Conservation (phyloP, 2,888 invertebrate genomes). For the Gortyna flavago region DNA sequence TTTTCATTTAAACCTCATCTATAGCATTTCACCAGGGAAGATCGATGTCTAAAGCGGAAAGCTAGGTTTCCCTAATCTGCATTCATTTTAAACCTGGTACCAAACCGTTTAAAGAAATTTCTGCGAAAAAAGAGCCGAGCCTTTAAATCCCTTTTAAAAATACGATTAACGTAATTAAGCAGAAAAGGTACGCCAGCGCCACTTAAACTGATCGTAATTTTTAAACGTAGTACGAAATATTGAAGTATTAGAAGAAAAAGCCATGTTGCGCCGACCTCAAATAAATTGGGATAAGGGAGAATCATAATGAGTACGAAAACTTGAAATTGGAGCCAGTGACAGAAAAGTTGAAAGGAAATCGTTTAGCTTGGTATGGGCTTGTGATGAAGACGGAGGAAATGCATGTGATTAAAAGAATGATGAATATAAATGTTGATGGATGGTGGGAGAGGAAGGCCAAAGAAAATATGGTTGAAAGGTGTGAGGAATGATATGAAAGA, state of each 20-base stretch:
- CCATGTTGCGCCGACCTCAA: too few species aligned
- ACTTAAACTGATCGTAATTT: slow-evolving; percentile 5
- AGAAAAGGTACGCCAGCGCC: not conserved
- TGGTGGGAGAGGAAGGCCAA: not conserved
- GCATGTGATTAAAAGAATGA: not conserved
- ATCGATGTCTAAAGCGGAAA: not conserved
- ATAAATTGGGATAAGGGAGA: too few species aligned
- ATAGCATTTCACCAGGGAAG: not conserved
- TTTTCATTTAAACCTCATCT: not conserved
- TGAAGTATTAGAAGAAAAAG: not conserved
- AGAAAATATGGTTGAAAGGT: not conserved
- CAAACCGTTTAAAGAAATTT: not conserved
- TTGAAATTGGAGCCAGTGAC: not conserved
- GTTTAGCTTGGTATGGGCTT: not conserved
- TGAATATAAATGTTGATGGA: not conserved
- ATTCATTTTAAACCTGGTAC: not conserved
- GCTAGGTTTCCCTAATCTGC: not conserved
- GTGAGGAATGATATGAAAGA: not conserved
- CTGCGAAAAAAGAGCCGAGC: not conserved
- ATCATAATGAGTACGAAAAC: not conserved
- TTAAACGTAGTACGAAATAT: slow-evolving; percentile 6
- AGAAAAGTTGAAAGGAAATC: not conserved
- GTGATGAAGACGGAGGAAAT: not conserved
- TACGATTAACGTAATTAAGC: slow-evolving; percentile 23
- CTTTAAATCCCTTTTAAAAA: slow-evolving; percentile 22